Percentiles rank a stretch among this genome's conserved stretches.
These are phyloP conservation scores for Drosophila truncata DNA, from an alignment of 1,140 invertebrate species.

Conservation along the genomic window DNA sequence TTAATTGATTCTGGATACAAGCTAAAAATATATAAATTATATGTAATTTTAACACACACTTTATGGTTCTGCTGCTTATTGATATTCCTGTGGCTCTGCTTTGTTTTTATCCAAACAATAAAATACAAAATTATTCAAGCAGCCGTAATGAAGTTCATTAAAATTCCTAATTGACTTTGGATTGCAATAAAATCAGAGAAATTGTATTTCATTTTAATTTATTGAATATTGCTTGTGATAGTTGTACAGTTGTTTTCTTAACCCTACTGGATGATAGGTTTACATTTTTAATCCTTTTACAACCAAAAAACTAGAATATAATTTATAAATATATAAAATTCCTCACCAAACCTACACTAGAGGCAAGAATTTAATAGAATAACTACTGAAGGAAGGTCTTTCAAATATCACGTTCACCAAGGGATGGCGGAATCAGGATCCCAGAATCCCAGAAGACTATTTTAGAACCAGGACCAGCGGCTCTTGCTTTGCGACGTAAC, in stretches of 20 bases:
- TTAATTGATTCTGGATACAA: not conserved
- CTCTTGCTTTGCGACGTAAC: conserved; percentile 50
- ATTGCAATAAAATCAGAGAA: conserved; percentile 9
- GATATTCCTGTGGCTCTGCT: not conserved
- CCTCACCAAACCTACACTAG: not conserved
- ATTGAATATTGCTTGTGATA: conserved; percentile 4
- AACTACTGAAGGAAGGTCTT: not conserved
- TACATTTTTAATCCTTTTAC: not conserved
- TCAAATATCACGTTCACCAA: conserved; percentile 7
- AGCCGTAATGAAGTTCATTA: conserved; percentile 4
- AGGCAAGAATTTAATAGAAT: not conserved
- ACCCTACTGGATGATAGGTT: not conserved
- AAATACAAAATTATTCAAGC: not conserved
- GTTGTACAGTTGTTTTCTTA: not conserved
- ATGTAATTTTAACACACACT: not conserved
- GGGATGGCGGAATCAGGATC: conserved; percentile 49
- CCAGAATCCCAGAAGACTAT: too few relatives aligned
- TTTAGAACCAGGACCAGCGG: conserved; percentile 73
- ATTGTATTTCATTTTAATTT: conserved; percentile 2
- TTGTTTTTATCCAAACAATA: conserved; percentile 3
- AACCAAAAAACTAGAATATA: not conserved
- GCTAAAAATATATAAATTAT: too few relatives aligned
- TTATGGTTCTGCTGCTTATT: not conserved
- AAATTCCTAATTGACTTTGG: conserved; percentile 9
- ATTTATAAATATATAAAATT: not conserved